Percentiles rank a stretch among this genome's conserved stretches.
Conservation (phyloP, 2,113 vertebrate species). For the Vicugna pacos region DNA sequence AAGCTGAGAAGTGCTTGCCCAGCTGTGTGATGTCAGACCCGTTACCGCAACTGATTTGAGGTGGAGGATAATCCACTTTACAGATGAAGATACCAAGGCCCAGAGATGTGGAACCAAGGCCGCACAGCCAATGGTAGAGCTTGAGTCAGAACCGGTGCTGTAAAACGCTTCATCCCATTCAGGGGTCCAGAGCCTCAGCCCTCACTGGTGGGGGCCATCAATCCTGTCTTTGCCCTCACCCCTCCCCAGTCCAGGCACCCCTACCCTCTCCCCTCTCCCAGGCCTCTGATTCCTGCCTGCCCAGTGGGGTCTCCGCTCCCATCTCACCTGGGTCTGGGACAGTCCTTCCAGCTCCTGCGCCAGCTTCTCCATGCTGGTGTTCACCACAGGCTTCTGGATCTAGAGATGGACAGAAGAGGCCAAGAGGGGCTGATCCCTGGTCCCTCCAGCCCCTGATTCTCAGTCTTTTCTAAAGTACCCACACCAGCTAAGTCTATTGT, state of each 20-base stretch:
- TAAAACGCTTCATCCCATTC: background rate
- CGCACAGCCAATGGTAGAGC: background rate
- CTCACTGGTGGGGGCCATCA: background rate
- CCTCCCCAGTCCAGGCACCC: background rate
- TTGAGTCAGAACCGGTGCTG: background rate
- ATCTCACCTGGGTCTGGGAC: constrained; percentile 84
- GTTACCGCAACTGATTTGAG: background rate
- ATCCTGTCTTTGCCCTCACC: background rate
- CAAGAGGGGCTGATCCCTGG: background rate
- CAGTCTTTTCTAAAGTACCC: background rate
- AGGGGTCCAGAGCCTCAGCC: background rate
- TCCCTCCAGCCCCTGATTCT: background rate
- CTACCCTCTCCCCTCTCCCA: background rate
- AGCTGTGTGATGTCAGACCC: background rate
- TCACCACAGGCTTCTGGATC: constrained; percentile 84
- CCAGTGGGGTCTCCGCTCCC: background rate
- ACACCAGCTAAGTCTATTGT: background rate
- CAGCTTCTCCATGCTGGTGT: constrained; percentile 71
- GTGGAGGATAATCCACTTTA: background rate
- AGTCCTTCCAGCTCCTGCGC: constrained; percentile 76
- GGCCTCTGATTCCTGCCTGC: background rate
- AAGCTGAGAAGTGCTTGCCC: background rate
- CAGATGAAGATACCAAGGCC: background rate
- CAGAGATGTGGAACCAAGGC: background rate
- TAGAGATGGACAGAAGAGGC: constrained; percentile 43